These are phyloP conservation scores for Oscheius sp. DNA, from an alignment of 2,888 invertebrate species.

Conservation along the genomic window DNA sequence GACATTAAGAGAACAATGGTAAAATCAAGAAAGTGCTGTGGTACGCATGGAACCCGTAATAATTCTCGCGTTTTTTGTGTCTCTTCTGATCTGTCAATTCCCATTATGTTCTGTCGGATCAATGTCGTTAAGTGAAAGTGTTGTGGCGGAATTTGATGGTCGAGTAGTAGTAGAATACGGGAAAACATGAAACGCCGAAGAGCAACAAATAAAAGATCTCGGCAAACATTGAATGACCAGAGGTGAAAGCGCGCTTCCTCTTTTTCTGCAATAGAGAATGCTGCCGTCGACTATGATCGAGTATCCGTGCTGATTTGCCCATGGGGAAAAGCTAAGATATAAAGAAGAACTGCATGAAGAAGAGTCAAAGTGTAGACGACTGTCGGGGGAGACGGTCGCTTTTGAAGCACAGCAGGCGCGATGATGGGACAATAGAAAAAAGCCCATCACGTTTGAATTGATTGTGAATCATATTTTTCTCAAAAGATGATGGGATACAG, in stretches of 20 bases:
- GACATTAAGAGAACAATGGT: too few species aligned
- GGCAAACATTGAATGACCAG: constrained; percentile 12
- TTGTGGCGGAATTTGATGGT: background rate
- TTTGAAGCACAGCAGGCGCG: constrained; percentile 7
- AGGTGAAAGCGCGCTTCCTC: too few species aligned
- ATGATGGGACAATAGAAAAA: background rate
- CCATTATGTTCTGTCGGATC: background rate
- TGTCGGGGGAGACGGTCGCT: background rate
- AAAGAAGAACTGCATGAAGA: background rate
- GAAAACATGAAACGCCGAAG: constrained; percentile 1
- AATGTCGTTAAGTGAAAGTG: background rate
- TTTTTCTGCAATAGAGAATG: constrained; percentile 8
- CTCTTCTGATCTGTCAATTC: constrained; percentile 1
- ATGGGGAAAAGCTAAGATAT: background rate
- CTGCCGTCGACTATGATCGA: constrained; percentile 4
- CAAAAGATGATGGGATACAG: background rate
- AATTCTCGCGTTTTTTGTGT: background rate
- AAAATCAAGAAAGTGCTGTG: too few species aligned
- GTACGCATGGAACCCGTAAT: background rate
- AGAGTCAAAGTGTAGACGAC: background rate
- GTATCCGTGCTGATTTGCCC: constrained; percentile 22
- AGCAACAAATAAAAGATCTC: constrained; percentile 9
- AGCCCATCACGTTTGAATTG: background rate
- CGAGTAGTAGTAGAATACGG: background rate
- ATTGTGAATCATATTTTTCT: background rate